These are phyloP conservation scores for Psephotus haematonotus DNA, from an alignment of 2,113 vertebrate genomes.

Conservation along the genomic window DNA sequence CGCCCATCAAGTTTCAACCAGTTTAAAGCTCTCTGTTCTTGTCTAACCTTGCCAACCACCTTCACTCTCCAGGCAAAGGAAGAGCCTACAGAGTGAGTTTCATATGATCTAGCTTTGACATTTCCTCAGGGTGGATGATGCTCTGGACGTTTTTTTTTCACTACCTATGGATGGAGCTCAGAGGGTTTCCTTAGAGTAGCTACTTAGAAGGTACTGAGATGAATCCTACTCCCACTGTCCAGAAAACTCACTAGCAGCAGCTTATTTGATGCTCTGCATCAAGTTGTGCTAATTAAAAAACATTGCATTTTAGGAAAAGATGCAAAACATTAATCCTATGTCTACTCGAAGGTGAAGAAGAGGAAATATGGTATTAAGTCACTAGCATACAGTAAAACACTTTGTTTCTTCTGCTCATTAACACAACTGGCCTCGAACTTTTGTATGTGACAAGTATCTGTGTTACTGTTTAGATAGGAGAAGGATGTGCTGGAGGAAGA, in stretches of 20 bases:
- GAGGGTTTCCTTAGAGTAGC: neutral
- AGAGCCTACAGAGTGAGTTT: neutral
- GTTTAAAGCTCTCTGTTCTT: neutral
- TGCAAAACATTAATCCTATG: neutral
- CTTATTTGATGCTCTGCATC: neutral
- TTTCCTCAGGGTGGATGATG: neutral
- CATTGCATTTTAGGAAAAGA: neutral
- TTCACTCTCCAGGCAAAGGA: neutral
- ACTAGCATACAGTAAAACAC: neutral
- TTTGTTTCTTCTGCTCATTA: neutral
- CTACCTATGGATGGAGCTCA: neutral
- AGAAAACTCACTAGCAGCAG: neutral
- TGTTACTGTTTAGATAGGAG: neutral
- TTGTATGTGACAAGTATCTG: neutral
- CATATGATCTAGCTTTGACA: neutral
- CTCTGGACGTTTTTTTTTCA: neutral
- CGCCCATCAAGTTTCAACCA: neutral
- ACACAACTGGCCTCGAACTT: neutral
- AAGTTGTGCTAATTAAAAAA: neutral
- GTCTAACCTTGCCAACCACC: neutral
- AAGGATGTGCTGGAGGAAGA: neutral
- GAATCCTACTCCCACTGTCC: neutral
- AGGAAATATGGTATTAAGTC: neutral
- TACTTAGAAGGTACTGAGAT: neutral
- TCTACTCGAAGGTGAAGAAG: neutral